Percentiles rank a stretch among this genome's conserved stretches.
phyloP scores from a whole-genome alignment of 2,113 vertebrate species.

The Pachycephala philippinensis region DNA sequence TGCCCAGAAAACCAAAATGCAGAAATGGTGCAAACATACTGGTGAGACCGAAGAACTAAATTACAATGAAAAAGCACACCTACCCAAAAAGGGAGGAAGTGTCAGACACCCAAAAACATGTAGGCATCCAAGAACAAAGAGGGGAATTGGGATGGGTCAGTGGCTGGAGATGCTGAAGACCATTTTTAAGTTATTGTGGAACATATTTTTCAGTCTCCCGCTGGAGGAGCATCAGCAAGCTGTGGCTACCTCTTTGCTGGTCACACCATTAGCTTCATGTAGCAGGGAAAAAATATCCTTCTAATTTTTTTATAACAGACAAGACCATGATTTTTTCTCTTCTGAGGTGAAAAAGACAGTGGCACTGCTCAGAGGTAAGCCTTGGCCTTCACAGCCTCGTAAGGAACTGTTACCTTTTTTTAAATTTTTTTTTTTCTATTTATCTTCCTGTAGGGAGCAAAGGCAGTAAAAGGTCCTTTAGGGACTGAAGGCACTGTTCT shows the following conservation, averaged over 20 bases:
- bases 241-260: not conserved
- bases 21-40: not conserved
- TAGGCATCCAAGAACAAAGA: not conserved
- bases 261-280: not conserved
- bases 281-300: not conserved
- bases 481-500: not conserved
- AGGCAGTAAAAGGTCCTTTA: not conserved
- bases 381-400: not conserved
- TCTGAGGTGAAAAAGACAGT: not conserved
- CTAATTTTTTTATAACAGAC: not conserved
- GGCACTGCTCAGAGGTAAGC: not conserved
- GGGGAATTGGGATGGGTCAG: not conserved
- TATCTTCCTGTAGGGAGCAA: not conserved
- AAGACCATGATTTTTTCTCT: not conserved
- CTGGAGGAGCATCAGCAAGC: not conserved
- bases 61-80: not conserved
- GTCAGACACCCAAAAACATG: not conserved
- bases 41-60: not conserved
- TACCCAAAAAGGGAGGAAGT: not conserved
- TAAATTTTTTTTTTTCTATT: not conserved
- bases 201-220: not conserved
- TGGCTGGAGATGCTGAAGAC: not conserved
- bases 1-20: not conserved
- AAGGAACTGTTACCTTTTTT: not conserved
- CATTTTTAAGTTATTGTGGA: not conserved